Evolutionary conservation across 1,140 invertebrate species (phyloP), one percentile per base, ranked within the genome.

Genomic region (Drosophila novamexicana): DNA sequence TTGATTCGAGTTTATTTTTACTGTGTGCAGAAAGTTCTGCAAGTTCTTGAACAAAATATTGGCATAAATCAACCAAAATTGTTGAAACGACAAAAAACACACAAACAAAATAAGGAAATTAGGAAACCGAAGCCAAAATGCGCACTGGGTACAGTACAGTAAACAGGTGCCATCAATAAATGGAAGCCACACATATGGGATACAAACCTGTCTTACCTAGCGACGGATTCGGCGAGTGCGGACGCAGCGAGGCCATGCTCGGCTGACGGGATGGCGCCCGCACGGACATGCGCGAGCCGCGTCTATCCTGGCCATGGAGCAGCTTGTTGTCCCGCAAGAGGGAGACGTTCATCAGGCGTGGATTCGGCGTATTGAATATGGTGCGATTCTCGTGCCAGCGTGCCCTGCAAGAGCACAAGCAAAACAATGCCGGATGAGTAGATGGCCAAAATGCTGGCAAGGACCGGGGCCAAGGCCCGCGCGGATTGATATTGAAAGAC

Each of bases 331-430:
- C 96, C 78, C 96, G 94, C 74, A 97, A 93, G 68, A 97, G 92
- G 3, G 97, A 97, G 9, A 97, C 96, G 90, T 97, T 97, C 96
- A 97, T 97, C 88, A 97, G 93, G 40, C 96, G 94, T 18, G 97
- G 97, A 91, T 98, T 98, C n/a, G 97, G 97, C 34, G 97, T 98
- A 91, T 98, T 98, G 94, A 98, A 98, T 84, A 98, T 98, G 16
- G 97, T 97, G 2, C 97, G 94, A 92, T 97, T 98, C 88, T 98
- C 97, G 74, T 96, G 95, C 96, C 97, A 98, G 81, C 97, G 94
- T 18, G 97, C 97, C 91, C 97, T 98, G 93, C 7, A 62, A 77
- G 49, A 50, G 3, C n/a, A 14, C 66, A 18, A 12, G 54, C 16
- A 37, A 39, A 63, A 29, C 32, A 18, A 42, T 0, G 40, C 22